Base-by-base conservation (phyloP, 2,888 invertebrate genomes). In the Mechanitis messenoides region DNA sequence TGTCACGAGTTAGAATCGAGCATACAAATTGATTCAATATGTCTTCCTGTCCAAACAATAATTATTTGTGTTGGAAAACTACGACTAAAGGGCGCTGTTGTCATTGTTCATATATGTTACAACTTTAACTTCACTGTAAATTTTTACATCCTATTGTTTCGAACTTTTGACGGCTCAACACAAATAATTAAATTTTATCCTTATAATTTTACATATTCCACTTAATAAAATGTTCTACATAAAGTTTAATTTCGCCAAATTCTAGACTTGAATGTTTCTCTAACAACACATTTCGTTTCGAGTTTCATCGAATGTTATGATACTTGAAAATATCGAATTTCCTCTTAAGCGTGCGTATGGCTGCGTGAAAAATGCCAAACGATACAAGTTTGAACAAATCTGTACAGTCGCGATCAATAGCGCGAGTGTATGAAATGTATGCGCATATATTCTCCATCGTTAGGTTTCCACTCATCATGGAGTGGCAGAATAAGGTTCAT, bases 361-460 rank as follows among this genome's bases (percentile, higher is more conserved):
- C 31, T 31, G 56, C 20, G 55, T 62, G 46, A 58, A 59, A 66
- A 62, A 61, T 50, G 57, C 55, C 60, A 62, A 69, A 57, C 61
- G 59, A 57, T 60, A 61, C 61, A 61, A 63, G 53, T 56, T 58
- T 60, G 60, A 58, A 67, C 64, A 69, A 68, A 69, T 68, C 64
- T 63, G 66, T 65, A 65, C 63, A 66, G 59, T 63, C 62, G 63
- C 65, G 58, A 62, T 65, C 67, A 62, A 61, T 64, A 60, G 59
- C 62, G 56, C 60, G 59, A 72, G 72, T 74, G 76, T 71, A 68
- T 72, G 69, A 78, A 84, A 85, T 85, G 74, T 85, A 85, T 85
- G 86, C 84, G 85, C 85, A 85, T 85, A 85, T 68, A 84, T 85
- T 81, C 78, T 65, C 75, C 73, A 76, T 85, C 83, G 84, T 85